Evolutionary conservation across 1,140 invertebrate species (phyloP).

Genomic region (Scaptomyza montana): DNA sequence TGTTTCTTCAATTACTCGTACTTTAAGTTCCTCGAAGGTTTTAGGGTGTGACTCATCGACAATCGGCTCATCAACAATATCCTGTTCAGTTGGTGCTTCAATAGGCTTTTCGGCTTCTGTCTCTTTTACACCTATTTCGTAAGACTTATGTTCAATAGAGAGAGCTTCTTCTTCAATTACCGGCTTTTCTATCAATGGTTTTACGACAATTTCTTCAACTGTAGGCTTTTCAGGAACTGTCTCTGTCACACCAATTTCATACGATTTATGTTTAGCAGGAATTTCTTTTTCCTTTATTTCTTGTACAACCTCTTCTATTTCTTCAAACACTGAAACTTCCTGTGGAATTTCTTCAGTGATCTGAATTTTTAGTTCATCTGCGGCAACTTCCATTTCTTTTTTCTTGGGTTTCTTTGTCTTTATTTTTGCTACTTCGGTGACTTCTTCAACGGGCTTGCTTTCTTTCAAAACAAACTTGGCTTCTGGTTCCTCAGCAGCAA

Average conservation of each 20-base stretch:
- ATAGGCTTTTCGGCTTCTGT: slow-evolving; percentile 47
- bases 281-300: slow-evolving; percentile 31
- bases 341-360: slow-evolving; percentile 61
- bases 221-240: slow-evolving; percentile 50
- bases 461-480: slow-evolving; percentile 71
- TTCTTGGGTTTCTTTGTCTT: slow-evolving; percentile 80
- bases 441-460: slow-evolving; percentile 61
- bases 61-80: slow-evolving; percentile 31
- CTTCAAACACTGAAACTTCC: slow-evolving; percentile 54
- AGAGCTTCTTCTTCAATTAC: slow-evolving; percentile 41
- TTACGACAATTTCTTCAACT: slow-evolving; percentile 20
- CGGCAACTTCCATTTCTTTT: slow-evolving; percentile 62
- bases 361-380: slow-evolving; percentile 64
- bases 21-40: slow-evolving; percentile 62
- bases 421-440: slow-evolving; percentile 66
- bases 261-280: slow-evolving; percentile 53
- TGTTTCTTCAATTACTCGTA: slow-evolving; percentile 69
- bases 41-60: slow-evolving; percentile 54
- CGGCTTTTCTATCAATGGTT: slow-evolving; percentile 24
- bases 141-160: slow-evolving; percentile 46
- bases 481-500: slow-evolving; percentile 65
- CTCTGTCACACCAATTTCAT: slow-evolving; percentile 59
- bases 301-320: slow-evolving; percentile 53
- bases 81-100: slow-evolving; percentile 27
- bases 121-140: slow-evolving; percentile 49